Percentiles rank a stretch among this genome's conserved stretches.
Conservation (phyloP, 2,797 vertebrate species). For the Ibycter americanus region DNA sequence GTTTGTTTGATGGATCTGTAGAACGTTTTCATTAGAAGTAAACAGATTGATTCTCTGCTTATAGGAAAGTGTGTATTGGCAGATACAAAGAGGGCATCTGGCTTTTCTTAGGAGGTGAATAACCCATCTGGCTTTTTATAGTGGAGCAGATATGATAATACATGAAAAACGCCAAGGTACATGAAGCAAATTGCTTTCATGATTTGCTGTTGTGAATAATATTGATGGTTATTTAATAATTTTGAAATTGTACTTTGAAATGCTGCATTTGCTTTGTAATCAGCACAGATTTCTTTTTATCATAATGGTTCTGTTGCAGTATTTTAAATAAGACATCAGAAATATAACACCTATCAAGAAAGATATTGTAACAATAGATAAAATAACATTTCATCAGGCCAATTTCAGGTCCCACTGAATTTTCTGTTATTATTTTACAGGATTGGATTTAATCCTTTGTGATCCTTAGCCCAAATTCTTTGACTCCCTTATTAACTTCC, state of each 20-base stretch:
- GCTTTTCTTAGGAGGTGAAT: constrained; percentile 5
- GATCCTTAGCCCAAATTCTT: background rate
- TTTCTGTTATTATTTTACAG: background rate
- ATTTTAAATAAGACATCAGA: background rate
- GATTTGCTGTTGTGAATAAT: background rate
- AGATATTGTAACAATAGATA: background rate
- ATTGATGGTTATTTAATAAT: background rate
- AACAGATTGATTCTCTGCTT: constrained; percentile 7
- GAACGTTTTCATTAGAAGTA: constrained; percentile 13
- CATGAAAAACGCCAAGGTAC: background rate
- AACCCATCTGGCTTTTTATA: constrained; percentile 10
- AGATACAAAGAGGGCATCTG: background rate
- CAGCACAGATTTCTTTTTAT: background rate
- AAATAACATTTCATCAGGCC: background rate
- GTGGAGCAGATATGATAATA: background rate
- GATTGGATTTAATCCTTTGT: background rate
- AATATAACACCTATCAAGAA: background rate
- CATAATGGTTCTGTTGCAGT: background rate
- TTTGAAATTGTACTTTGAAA: background rate
- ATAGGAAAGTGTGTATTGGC: background rate
- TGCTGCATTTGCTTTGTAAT: background rate
- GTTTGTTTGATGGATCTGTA: constrained; percentile 7
- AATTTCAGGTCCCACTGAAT: background rate
- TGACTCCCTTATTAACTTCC: background rate
- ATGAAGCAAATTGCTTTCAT: background rate